Evolutionary conservation across 2,888 invertebrate genomes (phyloP).

Genomic region (Caenorhabditis afra): DNA sequence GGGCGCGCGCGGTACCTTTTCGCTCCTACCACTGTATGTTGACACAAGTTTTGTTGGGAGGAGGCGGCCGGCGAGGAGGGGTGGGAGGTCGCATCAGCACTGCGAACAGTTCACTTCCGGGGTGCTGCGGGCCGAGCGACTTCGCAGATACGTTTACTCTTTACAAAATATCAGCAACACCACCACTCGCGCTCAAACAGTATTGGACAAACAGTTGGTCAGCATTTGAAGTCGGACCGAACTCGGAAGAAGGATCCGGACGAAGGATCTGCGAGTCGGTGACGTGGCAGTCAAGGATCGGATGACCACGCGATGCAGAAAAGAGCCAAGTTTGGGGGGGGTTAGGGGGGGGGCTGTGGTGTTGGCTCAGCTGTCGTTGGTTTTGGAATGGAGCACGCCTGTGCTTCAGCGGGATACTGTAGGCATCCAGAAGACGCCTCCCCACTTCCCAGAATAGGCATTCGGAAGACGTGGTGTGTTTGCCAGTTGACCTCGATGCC

Average conservation of each 20-base stretch:
- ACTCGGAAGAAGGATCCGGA: slow-evolving; percentile 11
- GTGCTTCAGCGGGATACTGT: not conserved
- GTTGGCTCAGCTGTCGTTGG: slow-evolving; percentile 36
- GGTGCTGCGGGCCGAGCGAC: slow-evolving; percentile 23
- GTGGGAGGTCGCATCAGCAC: slow-evolving; percentile 25
- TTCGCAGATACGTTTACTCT: slow-evolving; percentile 49
- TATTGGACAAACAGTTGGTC: slow-evolving; percentile 53
- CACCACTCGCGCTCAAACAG: slow-evolving; percentile 1
- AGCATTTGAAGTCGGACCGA: slow-evolving; percentile 34
- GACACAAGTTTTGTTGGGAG: slow-evolving; percentile 60
- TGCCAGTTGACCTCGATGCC: slow-evolving; percentile 12
- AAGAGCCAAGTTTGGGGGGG: slow-evolving; percentile 7
- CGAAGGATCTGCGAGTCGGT: slow-evolving; percentile 1
- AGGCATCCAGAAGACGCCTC: not conserved
- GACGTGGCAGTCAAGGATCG: slow-evolving; percentile 36
- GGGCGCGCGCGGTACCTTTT: slow-evolving; percentile 51
- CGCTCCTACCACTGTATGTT: slow-evolving; percentile 63
- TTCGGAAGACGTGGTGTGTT: not conserved
- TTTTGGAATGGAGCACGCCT: not conserved
- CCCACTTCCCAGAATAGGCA: not conserved
- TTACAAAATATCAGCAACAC: slow-evolving; percentile 50
- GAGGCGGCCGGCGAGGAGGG: slow-evolving; percentile 6
- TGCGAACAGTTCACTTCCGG: slow-evolving; percentile 55
- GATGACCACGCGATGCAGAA: slow-evolving; percentile 26
- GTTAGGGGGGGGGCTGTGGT: not conserved